Evolutionary conservation across 2,888 invertebrate genomes (phyloP).

Genomic region (Deilephila elpenor): DNA sequence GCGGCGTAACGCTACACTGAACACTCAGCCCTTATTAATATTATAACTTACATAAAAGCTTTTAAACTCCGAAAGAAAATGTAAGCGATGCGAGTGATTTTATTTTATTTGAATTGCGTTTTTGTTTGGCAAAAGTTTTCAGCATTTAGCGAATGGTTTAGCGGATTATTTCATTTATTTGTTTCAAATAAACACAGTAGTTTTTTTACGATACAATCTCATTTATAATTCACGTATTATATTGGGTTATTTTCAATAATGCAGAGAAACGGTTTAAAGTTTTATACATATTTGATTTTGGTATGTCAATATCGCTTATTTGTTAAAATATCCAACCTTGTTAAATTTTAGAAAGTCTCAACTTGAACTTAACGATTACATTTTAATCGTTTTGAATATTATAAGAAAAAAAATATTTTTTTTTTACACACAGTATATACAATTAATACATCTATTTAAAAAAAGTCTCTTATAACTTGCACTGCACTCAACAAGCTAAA

Average conservation of each 20-base stretch:
- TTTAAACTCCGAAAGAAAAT: conserved; percentile 30
- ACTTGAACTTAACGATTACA: too few relatives aligned
- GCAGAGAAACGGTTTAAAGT: too few relatives aligned
- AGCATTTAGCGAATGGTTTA: background rate
- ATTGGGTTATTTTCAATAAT: too few relatives aligned
- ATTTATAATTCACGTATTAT: too few relatives aligned
- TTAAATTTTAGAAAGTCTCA: background rate
- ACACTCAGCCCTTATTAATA: conserved; percentile 23
- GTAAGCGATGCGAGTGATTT: conserved; percentile 35
- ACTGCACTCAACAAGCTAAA: background rate
- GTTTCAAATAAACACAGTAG: background rate
- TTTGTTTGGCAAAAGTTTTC: conserved; percentile 13
- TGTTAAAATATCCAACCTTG: background rate
- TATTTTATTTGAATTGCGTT: conserved; percentile 36
- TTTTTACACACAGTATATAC: too few relatives aligned
- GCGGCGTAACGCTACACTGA: conserved; percentile 7
- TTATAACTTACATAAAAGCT: conserved; percentile 27
- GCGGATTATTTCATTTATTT: background rate
- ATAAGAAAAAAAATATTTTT: too few relatives aligned
- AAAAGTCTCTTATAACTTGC: background rate
- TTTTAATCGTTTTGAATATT: too few relatives aligned
- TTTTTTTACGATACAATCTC: too few relatives aligned
- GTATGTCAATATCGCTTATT: too few relatives aligned
- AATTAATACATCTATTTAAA: too few relatives aligned
- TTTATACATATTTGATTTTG: too few relatives aligned